These are phyloP conservation scores for Hipparchia semele DNA, from an alignment of 2,888 invertebrate species.

Conservation along the genomic window DNA sequence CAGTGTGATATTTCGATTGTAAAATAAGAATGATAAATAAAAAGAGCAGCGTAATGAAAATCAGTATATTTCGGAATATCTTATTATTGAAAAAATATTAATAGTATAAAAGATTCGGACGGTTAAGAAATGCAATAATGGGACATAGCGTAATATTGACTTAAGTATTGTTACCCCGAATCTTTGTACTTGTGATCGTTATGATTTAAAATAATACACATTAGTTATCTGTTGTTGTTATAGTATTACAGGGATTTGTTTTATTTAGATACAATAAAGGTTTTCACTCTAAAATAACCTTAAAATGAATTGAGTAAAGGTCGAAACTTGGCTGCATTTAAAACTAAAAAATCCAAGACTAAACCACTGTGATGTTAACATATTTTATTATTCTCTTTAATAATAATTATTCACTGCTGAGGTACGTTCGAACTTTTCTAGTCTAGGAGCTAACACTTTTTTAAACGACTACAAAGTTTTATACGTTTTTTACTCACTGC, in stretches of 20 bases:
- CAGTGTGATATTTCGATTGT: slow-evolving; percentile 16
- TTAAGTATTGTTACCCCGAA: not conserved
- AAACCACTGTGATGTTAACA: slow-evolving; percentile 39
- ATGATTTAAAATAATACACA: not conserved
- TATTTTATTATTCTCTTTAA: slow-evolving; percentile 31
- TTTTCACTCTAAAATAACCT: slow-evolving; percentile 38
- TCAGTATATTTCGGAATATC: slow-evolving; percentile 1
- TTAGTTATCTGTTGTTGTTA: slow-evolving; percentile 21
- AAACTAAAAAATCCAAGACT: slow-evolving; percentile 34
- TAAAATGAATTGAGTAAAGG: slow-evolving; percentile 19
- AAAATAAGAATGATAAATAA: slow-evolving; percentile 1
- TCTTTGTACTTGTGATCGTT: slow-evolving; percentile 7
- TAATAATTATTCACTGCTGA: slow-evolving; percentile 33
- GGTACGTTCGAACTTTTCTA: slow-evolving; percentile 32
- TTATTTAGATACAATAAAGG: slow-evolving; percentile 21
- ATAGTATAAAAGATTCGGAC: slow-evolving; percentile 1
- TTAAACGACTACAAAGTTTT: slow-evolving; percentile 25
- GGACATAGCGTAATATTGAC: not conserved
- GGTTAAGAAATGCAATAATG: not conserved
- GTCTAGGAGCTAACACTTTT: slow-evolving; percentile 25
- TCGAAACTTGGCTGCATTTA: slow-evolving; percentile 41
- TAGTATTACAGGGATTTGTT: slow-evolving; percentile 29
- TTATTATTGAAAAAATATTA: not conserved
- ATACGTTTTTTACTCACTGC: slow-evolving; percentile 31
- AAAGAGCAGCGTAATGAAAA: not conserved